Conservation (phyloP, 2,888 invertebrate species). For the Crematogaster levior region DNA sequence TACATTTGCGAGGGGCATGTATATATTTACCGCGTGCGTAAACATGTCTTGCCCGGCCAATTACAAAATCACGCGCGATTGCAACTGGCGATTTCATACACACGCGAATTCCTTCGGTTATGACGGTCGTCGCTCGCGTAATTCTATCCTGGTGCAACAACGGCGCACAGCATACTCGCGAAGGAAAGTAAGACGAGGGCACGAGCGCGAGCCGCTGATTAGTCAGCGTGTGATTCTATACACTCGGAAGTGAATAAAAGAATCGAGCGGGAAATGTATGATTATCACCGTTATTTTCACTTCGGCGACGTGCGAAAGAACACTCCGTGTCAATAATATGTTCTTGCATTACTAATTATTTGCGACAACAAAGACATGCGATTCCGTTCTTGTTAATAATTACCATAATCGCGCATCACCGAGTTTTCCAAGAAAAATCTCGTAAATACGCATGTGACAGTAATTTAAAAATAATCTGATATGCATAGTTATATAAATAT, state of each 20-base stretch:
- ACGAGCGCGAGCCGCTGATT: conserved; percentile 22
- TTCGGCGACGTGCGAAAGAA: not conserved
- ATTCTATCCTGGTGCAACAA: conserved; percentile 39
- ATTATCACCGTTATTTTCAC: conserved; percentile 13
- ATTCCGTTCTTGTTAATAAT: not conserved
- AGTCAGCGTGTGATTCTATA: conserved; percentile 28
- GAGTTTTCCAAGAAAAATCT: not conserved
- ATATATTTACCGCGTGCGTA: not conserved
- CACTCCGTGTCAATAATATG: not conserved
- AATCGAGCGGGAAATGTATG: conserved; percentile 6
- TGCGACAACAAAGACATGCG: not conserved
- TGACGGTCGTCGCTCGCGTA: conserved; percentile 59
- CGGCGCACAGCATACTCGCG: conserved; percentile 12
- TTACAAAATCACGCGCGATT: conserved; percentile 59
- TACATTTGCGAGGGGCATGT: not conserved
- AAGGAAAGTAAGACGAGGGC: conserved; percentile 51
- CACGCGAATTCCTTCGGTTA: conserved; percentile 70
- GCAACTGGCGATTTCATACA: conserved; percentile 53
- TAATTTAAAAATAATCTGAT: not conserved
- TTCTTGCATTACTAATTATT: not conserved
- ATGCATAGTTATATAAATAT: not conserved
- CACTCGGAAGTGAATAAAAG: conserved; percentile 32
- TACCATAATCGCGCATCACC: not conserved
- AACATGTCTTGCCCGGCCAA: conserved; percentile 35
- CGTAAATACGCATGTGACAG: not conserved